Evolutionary conservation across 2,888 invertebrate species (phyloP).

Genomic region (Diabrotica balteata): DNA sequence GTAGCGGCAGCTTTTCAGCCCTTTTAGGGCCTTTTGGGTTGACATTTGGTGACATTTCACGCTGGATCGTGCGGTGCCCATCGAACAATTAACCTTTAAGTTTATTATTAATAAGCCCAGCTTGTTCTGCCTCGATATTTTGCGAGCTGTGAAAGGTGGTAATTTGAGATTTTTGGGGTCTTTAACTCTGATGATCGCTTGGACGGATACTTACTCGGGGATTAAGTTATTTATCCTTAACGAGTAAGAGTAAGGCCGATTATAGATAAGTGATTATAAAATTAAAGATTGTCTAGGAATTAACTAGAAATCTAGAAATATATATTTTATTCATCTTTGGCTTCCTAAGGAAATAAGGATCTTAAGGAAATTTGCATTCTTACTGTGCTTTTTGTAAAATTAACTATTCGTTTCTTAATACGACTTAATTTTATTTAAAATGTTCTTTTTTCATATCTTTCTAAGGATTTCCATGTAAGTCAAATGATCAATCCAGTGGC

Average conservation of each 20-base stretch:
- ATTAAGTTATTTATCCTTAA: constrained; percentile 1
- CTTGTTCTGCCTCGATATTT: constrained; percentile 1
- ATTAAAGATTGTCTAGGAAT: no score
- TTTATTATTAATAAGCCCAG: constrained; percentile 27
- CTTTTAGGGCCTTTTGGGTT: constrained; percentile 36
- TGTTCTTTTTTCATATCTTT: no score
- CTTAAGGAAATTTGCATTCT: no score
- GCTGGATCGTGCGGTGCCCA: constrained; percentile 44
- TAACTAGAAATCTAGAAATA: no score
- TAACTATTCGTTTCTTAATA: no score
- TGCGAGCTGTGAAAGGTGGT: constrained; percentile 1
- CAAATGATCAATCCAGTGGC: no score
- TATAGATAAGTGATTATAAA: no score
- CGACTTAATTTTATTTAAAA: no score
- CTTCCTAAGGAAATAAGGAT: no score
- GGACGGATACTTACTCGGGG: neutral
- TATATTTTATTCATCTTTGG: no score
- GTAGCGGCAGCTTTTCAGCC: constrained; percentile 31
- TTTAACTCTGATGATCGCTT: constrained; percentile 2
- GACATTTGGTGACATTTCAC: constrained; percentile 46
- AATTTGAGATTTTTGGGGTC: constrained; percentile 8
- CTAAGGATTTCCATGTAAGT: no score
- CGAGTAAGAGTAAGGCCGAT: neutral
- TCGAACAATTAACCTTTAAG: constrained; percentile 47
- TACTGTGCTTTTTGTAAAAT: no score